Conservation (phyloP, 1,140 invertebrate species). For the Varroa destructor region DNA sequence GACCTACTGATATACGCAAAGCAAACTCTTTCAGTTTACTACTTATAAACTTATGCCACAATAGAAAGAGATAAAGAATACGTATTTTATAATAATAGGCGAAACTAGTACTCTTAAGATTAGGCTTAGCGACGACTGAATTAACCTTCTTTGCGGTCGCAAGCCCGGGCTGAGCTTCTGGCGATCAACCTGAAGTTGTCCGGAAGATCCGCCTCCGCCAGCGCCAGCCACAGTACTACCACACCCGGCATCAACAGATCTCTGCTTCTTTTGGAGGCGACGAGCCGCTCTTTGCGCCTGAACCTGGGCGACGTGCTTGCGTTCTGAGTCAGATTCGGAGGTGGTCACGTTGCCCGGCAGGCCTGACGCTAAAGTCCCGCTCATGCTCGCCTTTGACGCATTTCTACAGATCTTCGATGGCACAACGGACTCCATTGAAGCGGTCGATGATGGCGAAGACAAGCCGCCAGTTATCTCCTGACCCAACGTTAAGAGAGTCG, state of each 20-base stretch:
- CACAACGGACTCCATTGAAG: conserved; percentile 21
- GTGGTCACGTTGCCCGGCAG: conserved; percentile 22
- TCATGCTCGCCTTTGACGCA: conserved; percentile 23
- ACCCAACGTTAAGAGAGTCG: neutral
- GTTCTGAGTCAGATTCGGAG: conserved; percentile 19
- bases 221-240: neutral
- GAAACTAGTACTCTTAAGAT: too few relatives aligned
- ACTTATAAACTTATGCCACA: too few relatives aligned
- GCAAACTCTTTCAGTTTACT: too few relatives aligned
- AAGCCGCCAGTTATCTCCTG: conserved; percentile 7
- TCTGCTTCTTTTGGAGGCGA: conserved; percentile 20
- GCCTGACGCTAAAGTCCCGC: neutral
- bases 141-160: conserved; percentile 15
- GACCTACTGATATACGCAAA: neutral
- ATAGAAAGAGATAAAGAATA: too few relatives aligned
- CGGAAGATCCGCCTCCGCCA: neutral
- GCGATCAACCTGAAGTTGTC: neutral
- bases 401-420: conserved; percentile 25
- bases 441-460: conserved; percentile 22
- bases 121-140: too few relatives aligned
- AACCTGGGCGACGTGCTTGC: conserved; percentile 19
- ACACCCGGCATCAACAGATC: neutral
- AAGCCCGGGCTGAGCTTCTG: conserved; percentile 26
- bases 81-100: too few relatives aligned
- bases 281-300: conserved; percentile 17